phyloP scores from a whole-genome alignment of 2,113 vertebrate genomes.

The Lonchura striata region DNA sequence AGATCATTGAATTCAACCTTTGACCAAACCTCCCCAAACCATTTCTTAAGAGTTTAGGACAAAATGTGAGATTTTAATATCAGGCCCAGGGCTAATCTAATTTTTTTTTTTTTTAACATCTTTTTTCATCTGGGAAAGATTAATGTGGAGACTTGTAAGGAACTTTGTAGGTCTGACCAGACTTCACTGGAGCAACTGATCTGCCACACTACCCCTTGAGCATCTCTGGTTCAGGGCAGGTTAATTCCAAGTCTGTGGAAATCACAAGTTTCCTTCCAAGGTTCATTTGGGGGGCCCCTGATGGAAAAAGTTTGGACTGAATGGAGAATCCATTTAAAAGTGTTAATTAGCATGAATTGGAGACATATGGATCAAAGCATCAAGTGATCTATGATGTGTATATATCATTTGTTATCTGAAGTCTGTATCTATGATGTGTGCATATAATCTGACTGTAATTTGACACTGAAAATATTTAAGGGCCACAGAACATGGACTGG shows the following conservation, averaged over 20 bases:
- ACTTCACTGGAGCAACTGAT: background rate
- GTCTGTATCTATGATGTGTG: too few relatives aligned
- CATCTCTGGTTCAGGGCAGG: background rate
- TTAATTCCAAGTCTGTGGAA: background rate
- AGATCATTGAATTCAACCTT: background rate
- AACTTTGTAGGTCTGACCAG: background rate
- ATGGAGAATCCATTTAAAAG: background rate
- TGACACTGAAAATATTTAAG: background rate
- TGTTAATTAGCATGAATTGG: background rate
- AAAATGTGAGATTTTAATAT: background rate
- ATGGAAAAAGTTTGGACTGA: background rate
- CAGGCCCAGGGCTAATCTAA: background rate
- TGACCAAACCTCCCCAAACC: background rate
- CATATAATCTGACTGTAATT: background rate
- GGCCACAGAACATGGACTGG: background rate
- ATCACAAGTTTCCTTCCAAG: background rate
- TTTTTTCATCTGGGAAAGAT: background rate
- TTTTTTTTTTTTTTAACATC: background rate
- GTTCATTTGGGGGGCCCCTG: accelerated
- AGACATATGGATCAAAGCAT: background rate
- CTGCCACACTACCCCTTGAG: background rate
- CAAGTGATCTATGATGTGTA: accelerated
- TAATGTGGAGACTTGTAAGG: background rate
- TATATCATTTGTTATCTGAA: background rate
- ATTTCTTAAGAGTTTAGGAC: background rate